Base-by-base conservation (phyloP, 1,140 invertebrate species). In the Brachionus rotundiformis region DNA sequence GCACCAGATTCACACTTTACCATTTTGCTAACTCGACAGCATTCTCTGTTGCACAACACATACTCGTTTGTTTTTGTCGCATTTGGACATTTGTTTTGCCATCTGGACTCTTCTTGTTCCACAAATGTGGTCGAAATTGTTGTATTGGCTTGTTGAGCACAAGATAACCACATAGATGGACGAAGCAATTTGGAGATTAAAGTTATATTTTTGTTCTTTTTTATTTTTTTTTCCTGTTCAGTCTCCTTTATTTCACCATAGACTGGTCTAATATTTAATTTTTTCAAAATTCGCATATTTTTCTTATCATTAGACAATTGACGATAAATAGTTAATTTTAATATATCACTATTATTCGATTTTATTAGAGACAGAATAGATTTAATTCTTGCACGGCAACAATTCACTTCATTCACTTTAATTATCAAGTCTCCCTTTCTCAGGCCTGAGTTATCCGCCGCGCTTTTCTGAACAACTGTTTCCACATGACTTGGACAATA, bases 401-500 rank as follows among this genome's bases (percentile, higher is more conserved):
- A 79, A 5, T 79, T 79, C 6, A 79, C 33, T 10, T 63, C 47
- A 63, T 79, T 79, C 0, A 79, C 36, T 36, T 63, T 79, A 8
- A 79, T 79, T 54, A 79, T 54, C 13, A 79, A 6, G 33, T 79
- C 76, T 27, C 59, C 59, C 31, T 54, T 54, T 63, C 29, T 39
- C 19, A 79, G 16, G 16, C 76, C 76, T 5, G 25, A 54, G 19
- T 33, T 54, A 23, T 79, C 33, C 23, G 76, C 23, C 33, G 36
- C 29, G 41, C 31, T 39, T 25, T 63, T 63, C 36, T 59, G 44
- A 33, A 13, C 47, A 33, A 79, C 23, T 7, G 76, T 16, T 39
- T 79, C 59, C 8, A 79, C 76, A 25, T 79, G 33, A 63, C 47
- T 33, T n/a, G 76, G 76, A 79, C 76, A 79, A 63, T 79, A 79